Evolutionary conservation across 2,797 vertebrate species (phyloP).

Genomic region (Coregonus suidteri): DNA sequence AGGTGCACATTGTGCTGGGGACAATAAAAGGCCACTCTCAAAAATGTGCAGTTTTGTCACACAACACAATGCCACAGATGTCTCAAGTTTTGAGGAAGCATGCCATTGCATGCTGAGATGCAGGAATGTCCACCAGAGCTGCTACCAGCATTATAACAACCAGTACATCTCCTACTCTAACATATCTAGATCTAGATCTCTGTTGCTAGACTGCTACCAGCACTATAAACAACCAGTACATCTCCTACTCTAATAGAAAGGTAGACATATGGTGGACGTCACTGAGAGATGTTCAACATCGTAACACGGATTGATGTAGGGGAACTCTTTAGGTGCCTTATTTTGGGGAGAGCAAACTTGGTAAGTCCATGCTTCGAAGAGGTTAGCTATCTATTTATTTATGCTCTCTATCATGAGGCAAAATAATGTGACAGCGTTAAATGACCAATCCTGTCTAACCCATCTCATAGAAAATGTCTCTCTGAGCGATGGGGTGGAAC

Average conservation of each 20-base stretch:
- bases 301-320: slow-evolving; percentile 30
- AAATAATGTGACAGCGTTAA: slow-evolving; percentile 69
- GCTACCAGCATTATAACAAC: slow-evolving; percentile 38
- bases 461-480: slow-evolving; percentile 54
- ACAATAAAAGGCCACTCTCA: no score
- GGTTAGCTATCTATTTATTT: slow-evolving; percentile 55
- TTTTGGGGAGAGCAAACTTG: slow-evolving; percentile 49
- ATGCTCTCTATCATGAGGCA: slow-evolving; percentile 46
- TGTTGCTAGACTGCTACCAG: no score
- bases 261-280: slow-evolving; percentile 37
- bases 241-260: slow-evolving; percentile 18
- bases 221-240: slow-evolving; percentile 36
- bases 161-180: slow-evolving; percentile 39
- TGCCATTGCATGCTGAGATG: no score
- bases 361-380: slow-evolving; percentile 43
- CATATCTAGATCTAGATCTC: slow-evolving; percentile 7
- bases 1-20: no score
- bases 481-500: slow-evolving; percentile 70
- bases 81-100: no score
- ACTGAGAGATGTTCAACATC: slow-evolving; percentile 33
- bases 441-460: slow-evolving; percentile 64
- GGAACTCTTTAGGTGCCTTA: slow-evolving; percentile 52
- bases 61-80: no score
- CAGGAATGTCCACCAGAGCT: no score
- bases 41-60: no score